Percentiles rank a stretch among this genome's conserved stretches.
Evolutionary conservation across 2,797 vertebrate genomes (phyloP).

Genomic region (Sebastolobus altivelis): DNA sequence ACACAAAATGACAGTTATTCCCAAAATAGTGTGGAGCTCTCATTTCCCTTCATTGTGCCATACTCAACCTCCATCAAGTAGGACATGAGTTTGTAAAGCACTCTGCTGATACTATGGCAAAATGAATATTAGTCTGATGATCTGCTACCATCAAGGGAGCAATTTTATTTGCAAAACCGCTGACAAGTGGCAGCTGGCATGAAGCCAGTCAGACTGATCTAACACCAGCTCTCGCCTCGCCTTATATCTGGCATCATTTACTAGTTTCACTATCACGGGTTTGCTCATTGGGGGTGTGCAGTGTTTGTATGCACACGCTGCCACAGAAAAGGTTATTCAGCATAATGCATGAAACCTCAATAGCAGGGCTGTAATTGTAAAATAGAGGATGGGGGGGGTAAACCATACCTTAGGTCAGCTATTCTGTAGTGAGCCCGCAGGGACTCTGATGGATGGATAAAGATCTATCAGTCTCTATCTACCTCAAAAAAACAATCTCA

Average conservation of each 20-base stretch:
- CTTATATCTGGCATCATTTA: slow-evolving; percentile 6
- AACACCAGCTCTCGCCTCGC: neutral
- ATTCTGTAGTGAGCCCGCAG: neutral
- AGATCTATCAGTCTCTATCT: neutral
- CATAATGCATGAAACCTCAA: neutral
- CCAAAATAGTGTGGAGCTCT: slow-evolving; percentile 22
- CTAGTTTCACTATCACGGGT: neutral
- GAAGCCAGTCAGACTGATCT: slow-evolving; percentile 4
- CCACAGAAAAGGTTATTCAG: neutral
- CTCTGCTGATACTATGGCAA: slow-evolving; percentile 11
- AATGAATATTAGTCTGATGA: slow-evolving; percentile 45
- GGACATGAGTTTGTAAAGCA: slow-evolving; percentile 31
- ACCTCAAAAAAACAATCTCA: neutral
- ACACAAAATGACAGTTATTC: slow-evolving; percentile 26
- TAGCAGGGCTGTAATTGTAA: neutral
- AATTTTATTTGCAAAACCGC: slow-evolving; percentile 29
- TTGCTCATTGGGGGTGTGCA: neutral
- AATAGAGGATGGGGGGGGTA: no score
- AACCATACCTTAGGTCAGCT: neutral
- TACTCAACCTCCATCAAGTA: slow-evolving; percentile 28
- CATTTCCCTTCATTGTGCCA: slow-evolving; percentile 2
- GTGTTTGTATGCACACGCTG: neutral
- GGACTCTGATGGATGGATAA: neutral
- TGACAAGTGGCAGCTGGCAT: slow-evolving; percentile 20
- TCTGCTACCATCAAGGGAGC: slow-evolving; percentile 29